Percentiles rank a stretch among this genome's conserved stretches.
Evolutionary conservation across 2,888 invertebrate genomes (phyloP).

Genomic region (Drosophila sordidula): DNA sequence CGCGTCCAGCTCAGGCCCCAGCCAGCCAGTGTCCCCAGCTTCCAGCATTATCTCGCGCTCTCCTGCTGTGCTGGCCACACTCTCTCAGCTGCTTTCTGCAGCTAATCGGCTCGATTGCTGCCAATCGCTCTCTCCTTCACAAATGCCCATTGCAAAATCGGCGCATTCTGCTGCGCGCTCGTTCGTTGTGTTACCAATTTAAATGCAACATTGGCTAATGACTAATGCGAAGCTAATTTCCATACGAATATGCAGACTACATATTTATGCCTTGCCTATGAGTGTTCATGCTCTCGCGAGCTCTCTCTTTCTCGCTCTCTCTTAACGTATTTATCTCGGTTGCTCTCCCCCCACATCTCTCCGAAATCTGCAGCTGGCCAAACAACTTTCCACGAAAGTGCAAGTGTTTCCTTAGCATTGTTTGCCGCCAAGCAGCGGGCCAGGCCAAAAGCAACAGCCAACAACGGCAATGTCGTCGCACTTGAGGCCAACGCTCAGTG

Average conservation of each 20-base stretch:
- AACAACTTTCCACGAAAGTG: conserved; percentile 79
- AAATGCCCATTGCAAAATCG: conserved; percentile 55
- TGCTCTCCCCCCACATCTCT: conserved; percentile 3
- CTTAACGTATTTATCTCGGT: neutral
- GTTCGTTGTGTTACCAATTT: conserved; percentile 30
- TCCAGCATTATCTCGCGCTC: conserved; percentile 5
- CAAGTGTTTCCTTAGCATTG: conserved; percentile 80
- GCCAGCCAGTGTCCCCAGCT: conserved; percentile 19
- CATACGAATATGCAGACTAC: conserved; percentile 36
- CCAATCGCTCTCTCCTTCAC: conserved; percentile 25
- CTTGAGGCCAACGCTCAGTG: conserved; percentile 32
- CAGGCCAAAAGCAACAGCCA: conserved; percentile 17
- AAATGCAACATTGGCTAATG: conserved; percentile 46
- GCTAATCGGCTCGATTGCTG: conserved; percentile 35
- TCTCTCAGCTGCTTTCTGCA: conserved; percentile 28
- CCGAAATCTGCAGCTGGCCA: conserved; percentile 47
- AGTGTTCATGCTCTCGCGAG: neutral
- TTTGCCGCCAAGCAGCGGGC: conserved; percentile 20
- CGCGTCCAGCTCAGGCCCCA: no score
- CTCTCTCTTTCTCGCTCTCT: conserved; percentile 1
- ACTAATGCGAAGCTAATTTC: conserved; percentile 38
- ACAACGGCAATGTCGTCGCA: conserved; percentile 51
- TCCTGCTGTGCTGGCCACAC: conserved; percentile 8
- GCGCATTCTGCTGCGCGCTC: conserved; percentile 49
- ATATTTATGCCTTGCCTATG: conserved; percentile 21